Evolutionary conservation across 2,797 vertebrate genomes (phyloP).

Genomic region (Anomalospiza imberbis): DNA sequence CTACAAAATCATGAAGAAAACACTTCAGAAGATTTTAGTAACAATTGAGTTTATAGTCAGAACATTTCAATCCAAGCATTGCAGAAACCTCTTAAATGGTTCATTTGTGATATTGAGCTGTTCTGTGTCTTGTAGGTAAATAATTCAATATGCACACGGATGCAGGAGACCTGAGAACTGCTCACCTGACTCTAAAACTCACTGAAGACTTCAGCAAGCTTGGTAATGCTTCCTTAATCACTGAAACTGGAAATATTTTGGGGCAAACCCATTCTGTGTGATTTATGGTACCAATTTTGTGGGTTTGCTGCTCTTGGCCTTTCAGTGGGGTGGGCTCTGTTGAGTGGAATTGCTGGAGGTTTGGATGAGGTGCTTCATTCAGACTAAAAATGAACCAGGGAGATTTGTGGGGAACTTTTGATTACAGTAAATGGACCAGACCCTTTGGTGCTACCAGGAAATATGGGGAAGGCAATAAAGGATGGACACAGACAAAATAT

Average conservation of each 20-base stretch:
- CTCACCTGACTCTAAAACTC: not conserved
- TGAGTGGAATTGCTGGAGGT: not conserved
- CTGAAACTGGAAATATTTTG: slow-evolving; percentile 51
- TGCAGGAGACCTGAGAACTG: not conserved
- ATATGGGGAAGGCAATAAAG: not conserved
- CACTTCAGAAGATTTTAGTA: not conserved
- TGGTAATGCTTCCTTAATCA: not conserved
- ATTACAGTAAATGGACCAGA: slow-evolving; percentile 59
- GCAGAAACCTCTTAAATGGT: not conserved
- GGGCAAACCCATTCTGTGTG: slow-evolving; percentile 28
- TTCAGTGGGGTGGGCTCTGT: slow-evolving; percentile 10
- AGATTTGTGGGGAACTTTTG: slow-evolving; percentile 12
- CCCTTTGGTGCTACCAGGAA: not conserved
- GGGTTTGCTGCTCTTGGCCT: not conserved
- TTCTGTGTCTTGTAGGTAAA: not conserved
- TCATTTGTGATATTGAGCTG: slow-evolving; percentile 20
- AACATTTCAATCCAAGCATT: not conserved
- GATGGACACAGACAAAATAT: not conserved
- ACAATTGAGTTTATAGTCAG: not conserved
- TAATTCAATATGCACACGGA: not conserved
- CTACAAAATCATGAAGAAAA: not conserved
- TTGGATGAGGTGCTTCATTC: not conserved
- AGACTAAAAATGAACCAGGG: slow-evolving; percentile 17
- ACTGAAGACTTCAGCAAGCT: not conserved
- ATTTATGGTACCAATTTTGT: slow-evolving; percentile 45